Base-by-base conservation (phyloP, 2,797 vertebrate genomes). In the Heterohyrax brucei region DNA sequence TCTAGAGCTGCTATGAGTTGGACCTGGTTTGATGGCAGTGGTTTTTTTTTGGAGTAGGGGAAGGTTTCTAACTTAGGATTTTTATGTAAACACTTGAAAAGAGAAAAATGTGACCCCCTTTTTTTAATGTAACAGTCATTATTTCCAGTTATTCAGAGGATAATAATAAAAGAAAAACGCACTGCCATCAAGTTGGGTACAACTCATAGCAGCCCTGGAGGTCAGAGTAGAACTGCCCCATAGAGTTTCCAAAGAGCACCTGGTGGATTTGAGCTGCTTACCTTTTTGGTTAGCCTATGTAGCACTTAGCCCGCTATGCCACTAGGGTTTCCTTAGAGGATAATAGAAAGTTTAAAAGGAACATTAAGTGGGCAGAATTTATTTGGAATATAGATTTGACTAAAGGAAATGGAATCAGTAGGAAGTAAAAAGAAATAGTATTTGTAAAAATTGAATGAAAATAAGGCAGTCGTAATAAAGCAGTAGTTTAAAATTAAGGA, bases 81-180 rank as follows among this genome's bases (percentile, higher is more conserved):
- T 92, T 96, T 87, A 64, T 92, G n/a, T 77, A 81, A 79, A 81
- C 21, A 76, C 93, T 76, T 91, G 56, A 95, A 96, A 93, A 84
- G 73, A 94, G 30, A 59, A 89, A 73, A 86, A 86, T 89, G 13
- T 94, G 21, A 80, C 30, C 82, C 64, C 14, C 28, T 82, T 88
- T 88, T 10, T 88, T 89, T 92, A 91, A 89, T 87, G n/a, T 70
- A 68, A 46, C 39, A 85, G 18, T 87, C 44, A 68, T 82, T 92
- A 53, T 30, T 66, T 79, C 12, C n/a, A 62, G 24, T 93, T 89
- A 77, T 76, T 87, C 33, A 77, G 75, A 93, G 56, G n/a, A 91
- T 84, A 64, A 59, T 93, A 73, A 91, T 81, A 64, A 59, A 91
- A 73, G 24, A 82, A 91, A 33, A 39, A 39, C 39, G 39, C 39